These are phyloP conservation scores for Halcyon badia DNA, from an alignment of 2,797 vertebrate species.

Conservation along the genomic window DNA sequence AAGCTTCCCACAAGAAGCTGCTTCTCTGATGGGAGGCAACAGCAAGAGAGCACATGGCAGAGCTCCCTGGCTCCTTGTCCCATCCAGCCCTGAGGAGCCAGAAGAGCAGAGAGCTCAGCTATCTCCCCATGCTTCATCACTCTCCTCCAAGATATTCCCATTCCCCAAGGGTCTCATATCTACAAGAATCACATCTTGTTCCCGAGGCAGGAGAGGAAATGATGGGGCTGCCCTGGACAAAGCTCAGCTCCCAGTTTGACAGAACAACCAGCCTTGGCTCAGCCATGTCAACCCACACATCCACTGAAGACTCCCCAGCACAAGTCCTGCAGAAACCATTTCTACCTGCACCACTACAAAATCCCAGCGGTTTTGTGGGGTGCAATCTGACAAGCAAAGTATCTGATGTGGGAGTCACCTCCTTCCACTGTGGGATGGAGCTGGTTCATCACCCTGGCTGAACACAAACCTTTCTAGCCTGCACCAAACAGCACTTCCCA, in stretches of 20 bases:
- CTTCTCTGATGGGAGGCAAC: background rate
- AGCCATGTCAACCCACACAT: fast-evolving
- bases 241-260: background rate
- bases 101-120: background rate
- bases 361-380: background rate
- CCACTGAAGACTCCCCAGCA: background rate
- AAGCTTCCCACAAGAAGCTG: background rate
- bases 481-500: fast-evolving
- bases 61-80: background rate
- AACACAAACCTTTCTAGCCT: background rate
- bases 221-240: background rate
- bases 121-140: background rate
- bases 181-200: background rate
- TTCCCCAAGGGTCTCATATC: background rate
- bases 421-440: background rate
- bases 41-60: background rate
- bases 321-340: background rate
- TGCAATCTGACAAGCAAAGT: background rate
- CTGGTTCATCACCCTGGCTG: background rate
- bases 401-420: background rate
- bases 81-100: background rate
- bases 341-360: background rate
- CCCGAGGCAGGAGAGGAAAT: background rate
- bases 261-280: background rate
- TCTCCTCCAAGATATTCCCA: background rate